phyloP scores from a whole-genome alignment of 2,113 vertebrate genomes.

The Excalfactoria chinensis region DNA sequence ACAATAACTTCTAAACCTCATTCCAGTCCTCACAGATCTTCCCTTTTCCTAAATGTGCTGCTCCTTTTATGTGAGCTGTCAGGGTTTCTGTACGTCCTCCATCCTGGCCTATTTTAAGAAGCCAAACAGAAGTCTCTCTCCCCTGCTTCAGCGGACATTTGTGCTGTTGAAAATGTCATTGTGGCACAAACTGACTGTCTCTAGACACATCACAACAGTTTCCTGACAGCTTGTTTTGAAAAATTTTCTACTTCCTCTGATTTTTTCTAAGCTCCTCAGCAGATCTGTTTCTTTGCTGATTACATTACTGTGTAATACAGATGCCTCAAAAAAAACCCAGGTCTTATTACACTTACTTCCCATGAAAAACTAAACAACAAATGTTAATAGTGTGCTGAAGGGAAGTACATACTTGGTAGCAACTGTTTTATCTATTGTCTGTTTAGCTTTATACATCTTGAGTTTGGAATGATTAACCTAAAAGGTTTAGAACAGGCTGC shows the following conservation, averaged over 20 bases:
- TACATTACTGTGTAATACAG: not conserved
- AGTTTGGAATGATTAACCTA: not conserved
- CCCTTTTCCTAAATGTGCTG: accelerated
- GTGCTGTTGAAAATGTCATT: not conserved
- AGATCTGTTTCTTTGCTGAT: not conserved
- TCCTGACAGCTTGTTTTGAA: not conserved
- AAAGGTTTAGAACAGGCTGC: not conserved
- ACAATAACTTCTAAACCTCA: not conserved
- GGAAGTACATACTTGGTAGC: not conserved
- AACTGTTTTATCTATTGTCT: too few species aligned
- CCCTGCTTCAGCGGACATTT: not conserved
- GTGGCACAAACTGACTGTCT: not conserved
- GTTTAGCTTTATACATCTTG: not conserved
- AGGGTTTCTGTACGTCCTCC: not conserved
- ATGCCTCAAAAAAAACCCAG: not conserved
- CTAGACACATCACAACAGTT: not conserved
- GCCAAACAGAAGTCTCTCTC: not conserved
- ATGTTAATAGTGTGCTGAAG: not conserved
- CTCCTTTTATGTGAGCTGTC: not conserved
- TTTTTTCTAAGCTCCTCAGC: not conserved
- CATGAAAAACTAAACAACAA: not conserved
- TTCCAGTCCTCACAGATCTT: not conserved
- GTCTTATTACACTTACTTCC: not conserved
- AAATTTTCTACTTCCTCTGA: not conserved
- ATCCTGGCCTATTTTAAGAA: not conserved